Evolutionary conservation across 2,113 vertebrate genomes (phyloP), one percentile per base, ranked within the genome.

Genomic region (Asarcornis scutulata): DNA sequence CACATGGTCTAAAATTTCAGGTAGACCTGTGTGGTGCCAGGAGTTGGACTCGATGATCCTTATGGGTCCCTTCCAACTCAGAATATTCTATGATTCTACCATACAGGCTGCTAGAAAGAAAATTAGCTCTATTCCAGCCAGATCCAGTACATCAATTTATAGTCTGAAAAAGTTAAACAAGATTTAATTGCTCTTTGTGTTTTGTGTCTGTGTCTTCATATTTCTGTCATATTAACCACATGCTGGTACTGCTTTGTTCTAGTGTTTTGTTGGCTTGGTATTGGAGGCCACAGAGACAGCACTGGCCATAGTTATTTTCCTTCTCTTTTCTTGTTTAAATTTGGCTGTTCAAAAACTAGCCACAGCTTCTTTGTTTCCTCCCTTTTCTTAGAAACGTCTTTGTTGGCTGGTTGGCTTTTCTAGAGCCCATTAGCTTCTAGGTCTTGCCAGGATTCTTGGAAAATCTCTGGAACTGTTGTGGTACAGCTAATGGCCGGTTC

Each of bases 91-190:
- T 46, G 46, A 46, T 46, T 21, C 46, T 46, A 40, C 25, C 3
- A 7, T n/a, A 27, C 0, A 0, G 53, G 6, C 4, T 53, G 4
- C 12, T 7, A 2, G 25, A 17, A 32, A n/a, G 52, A 63, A 38
- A 81, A 68, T 10, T 21, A 29, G 1, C 15, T 44, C 11, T 15
- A 21, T 7, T 7, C 12, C 25, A 80, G 11, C 6, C 48, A 73
- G 5, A 16, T 1, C 2, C 40, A 67, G 4, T 36, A 12, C 5
- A n/a, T 14, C 3, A 38, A 58, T 40, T 32, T 79, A 16, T 20
- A 46, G 8, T 13, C 5, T 42, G 15, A 52, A 53, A 72, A 68
- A 3, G 7, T 32, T 7, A 69, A 63, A 79, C 18, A 6, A 62
- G 23, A n/a, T 58, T 26, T 13, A 10, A 2, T 27, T 27, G 6